A percentile compares a stretch with the other conserved stretches of the same genome.
Conservation (phyloP, 2,113 vertebrate genomes). For the Dipodomys stephensi region DNA sequence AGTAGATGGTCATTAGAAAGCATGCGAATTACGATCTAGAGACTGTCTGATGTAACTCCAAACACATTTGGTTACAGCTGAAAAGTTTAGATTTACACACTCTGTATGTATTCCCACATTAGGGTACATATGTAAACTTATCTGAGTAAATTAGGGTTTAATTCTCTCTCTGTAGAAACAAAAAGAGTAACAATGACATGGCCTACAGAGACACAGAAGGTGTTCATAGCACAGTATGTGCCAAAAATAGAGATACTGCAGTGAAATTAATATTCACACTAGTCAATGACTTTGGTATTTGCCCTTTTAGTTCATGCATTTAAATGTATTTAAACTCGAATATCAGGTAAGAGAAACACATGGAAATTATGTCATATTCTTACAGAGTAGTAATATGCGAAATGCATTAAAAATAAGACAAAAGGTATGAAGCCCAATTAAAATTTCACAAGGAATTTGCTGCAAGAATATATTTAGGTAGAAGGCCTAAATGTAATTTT, state of each 20-base stretch:
- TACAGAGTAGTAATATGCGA: conserved; percentile 69
- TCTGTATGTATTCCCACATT: neutral
- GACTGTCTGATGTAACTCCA: neutral
- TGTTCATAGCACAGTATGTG: neutral
- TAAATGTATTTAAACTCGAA: conserved; percentile 71
- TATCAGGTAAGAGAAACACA: conserved; percentile 73
- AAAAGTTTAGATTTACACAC: neutral
- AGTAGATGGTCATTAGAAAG: neutral
- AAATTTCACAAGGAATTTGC: conserved; percentile 75
- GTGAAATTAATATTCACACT: conserved; percentile 62
- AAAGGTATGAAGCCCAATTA: conserved; percentile 79
- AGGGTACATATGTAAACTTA: neutral
- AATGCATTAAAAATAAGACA: conserved; percentile 69
- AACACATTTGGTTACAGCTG: neutral
- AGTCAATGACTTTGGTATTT: conserved; percentile 62
- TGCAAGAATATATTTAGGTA: conserved; percentile 66
- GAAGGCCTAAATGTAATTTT: conserved; percentile 53
- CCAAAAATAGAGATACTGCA: conserved; percentile 23
- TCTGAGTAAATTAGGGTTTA: neutral
- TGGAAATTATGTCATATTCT: conserved; percentile 72
- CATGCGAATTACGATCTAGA: rapidly evolving
- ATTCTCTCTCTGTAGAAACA: conserved; percentile 36
- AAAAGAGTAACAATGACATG: neutral
- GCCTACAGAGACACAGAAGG: neutral
- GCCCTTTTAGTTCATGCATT: conserved; percentile 66